Evolutionary conservation across 1,140 invertebrate genomes (phyloP).

Genomic region (Amyelois transitella): DNA sequence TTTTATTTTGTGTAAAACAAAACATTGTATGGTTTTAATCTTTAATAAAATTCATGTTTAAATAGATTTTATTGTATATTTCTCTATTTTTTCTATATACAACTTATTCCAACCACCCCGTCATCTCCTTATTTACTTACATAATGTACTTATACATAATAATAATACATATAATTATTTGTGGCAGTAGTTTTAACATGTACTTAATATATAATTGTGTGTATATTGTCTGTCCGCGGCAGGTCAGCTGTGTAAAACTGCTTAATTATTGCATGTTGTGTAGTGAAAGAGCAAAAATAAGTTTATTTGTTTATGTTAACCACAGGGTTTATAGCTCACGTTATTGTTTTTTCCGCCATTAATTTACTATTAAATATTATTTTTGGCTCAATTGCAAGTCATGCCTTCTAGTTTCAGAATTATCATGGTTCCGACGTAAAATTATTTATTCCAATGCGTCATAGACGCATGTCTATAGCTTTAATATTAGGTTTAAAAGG

Average conservation of each 20-base stretch:
- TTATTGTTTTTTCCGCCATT: constrained; percentile 44
- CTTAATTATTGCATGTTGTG: constrained; percentile 70
- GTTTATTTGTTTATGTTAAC: constrained; percentile 68
- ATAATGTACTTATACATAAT: constrained; percentile 56
- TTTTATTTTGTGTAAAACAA: constrained; percentile 75
- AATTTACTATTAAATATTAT: constrained; percentile 38
- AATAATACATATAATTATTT: constrained; percentile 63
- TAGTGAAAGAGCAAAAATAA: constrained; percentile 52
- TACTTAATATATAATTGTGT: constrained; percentile 54
- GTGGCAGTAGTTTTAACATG: constrained; percentile 67
- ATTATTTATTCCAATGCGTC: constrained; percentile 26
- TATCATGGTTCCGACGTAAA: constrained; percentile 25
- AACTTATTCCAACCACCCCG: constrained; percentile 36
- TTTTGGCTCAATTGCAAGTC: constrained; percentile 35
- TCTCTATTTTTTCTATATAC: constrained; percentile 69
- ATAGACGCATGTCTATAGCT: constrained; percentile 27
- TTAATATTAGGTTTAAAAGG: constrained; percentile 38
- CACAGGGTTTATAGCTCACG: constrained; percentile 40
- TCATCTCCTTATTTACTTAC: constrained; percentile 61
- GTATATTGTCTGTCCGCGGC: constrained; percentile 47
- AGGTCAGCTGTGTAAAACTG: constrained; percentile 51
- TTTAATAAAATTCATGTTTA: constrained; percentile 75
- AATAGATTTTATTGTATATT: constrained; percentile 73
- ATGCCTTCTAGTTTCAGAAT: constrained; percentile 36
- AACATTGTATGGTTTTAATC: constrained; percentile 73